Percentiles rank a stretch among this genome's conserved stretches.
phyloP scores from a whole-genome alignment of 2,888 invertebrate species.

The Drosophila phalerata region DNA sequence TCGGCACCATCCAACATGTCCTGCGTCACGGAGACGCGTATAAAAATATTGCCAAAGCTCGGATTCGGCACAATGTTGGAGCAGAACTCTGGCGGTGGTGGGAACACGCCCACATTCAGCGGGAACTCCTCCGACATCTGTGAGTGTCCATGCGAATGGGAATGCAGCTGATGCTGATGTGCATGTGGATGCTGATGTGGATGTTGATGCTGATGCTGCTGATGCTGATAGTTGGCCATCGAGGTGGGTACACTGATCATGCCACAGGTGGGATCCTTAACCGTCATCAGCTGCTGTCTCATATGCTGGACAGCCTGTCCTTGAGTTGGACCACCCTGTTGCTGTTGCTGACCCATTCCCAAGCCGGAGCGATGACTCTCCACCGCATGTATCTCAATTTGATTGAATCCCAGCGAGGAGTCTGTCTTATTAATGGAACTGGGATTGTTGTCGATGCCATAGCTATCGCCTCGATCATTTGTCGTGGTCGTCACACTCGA shows the following conservation, averaged over 20 bases:
- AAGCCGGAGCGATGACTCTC: constrained; percentile 85
- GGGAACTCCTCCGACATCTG: constrained; percentile 85
- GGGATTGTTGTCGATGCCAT: constrained; percentile 88
- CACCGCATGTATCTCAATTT: constrained; percentile 88
- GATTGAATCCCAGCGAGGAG: constrained; percentile 87
- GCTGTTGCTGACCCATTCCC: constrained; percentile 54
- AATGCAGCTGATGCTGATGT: constrained; percentile 27
- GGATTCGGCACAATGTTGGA: constrained; percentile 85
- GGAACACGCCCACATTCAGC: constrained; percentile 86
- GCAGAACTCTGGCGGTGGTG: constrained; percentile 88
- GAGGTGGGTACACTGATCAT: constrained; percentile 82
- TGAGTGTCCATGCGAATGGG: constrained; percentile 74
- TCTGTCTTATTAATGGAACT: constrained; percentile 86
- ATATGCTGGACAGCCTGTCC: constrained; percentile 58
- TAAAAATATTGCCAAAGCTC: constrained; percentile 90
- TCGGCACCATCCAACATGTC: constrained; percentile 88
- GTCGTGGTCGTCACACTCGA: constrained; percentile 92
- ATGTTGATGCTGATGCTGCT: constrained; percentile 19
- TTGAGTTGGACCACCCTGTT: constrained; percentile 47
- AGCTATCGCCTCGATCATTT: constrained; percentile 88
- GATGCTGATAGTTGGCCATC: constrained; percentile 64
- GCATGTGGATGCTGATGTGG: constrained; percentile 16
- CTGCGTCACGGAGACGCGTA: constrained; percentile 92
- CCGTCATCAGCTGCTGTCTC: constrained; percentile 81
- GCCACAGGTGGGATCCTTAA: constrained; percentile 82